A percentile compares a stretch with the other conserved stretches of the same genome.
Evolutionary conservation across 37 sponge, comb jelly and placozoan species (phyloP).

Genomic region (Beroe forskalii): DNA sequence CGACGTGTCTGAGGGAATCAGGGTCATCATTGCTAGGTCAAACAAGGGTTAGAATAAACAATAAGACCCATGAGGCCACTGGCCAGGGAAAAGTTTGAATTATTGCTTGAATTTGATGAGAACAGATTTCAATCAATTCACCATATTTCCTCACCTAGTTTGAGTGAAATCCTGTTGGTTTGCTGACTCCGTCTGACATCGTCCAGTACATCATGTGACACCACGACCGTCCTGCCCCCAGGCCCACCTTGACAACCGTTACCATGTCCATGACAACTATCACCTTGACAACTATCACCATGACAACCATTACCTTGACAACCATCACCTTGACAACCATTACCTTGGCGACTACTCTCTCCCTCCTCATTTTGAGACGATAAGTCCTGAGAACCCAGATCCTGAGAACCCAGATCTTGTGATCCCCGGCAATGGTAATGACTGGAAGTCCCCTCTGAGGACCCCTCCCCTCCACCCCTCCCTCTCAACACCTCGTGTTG

Average conservation of each 20-base stretch:
- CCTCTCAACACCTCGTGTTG: not conserved
- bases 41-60: no score
- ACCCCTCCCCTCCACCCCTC: not conserved
- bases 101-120: no score
- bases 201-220: constrained; percentile 31
- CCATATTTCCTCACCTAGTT: constrained; percentile 21
- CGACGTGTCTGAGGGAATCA: not conserved
- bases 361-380: no score
- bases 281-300: not conserved
- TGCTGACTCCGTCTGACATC: not conserved
- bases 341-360: no score
- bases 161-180: not conserved
- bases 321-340: not conserved
- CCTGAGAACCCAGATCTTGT: not conserved
- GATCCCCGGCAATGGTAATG: no score
- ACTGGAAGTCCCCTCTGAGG: no score
- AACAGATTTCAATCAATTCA: no score
- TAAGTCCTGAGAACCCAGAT: no score
- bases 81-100: no score
- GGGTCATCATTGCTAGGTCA: no score
- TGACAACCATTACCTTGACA: not conserved
- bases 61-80: no score
- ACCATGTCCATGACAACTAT: not conserved
- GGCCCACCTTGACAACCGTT: not conserved
- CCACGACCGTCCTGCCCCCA: constrained; percentile 16